Conservation (phyloP, 2,888 invertebrate species). For the Meghimatium bilineatum region DNA sequence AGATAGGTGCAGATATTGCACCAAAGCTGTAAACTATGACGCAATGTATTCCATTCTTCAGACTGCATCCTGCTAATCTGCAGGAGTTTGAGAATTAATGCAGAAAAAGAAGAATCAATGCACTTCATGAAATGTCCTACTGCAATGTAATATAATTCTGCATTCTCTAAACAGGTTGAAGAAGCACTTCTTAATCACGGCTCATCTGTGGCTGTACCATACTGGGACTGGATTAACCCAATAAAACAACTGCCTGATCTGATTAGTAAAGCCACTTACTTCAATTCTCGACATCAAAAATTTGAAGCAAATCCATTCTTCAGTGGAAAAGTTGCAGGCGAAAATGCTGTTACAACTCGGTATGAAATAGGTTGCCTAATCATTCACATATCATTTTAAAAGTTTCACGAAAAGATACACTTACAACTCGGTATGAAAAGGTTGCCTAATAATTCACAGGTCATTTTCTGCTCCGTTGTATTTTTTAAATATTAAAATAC, state of each 20-base stretch:
- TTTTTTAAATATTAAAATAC: too few relatives aligned
- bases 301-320: conserved; percentile 43
- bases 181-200: conserved; percentile 52
- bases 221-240: conserved; percentile 55
- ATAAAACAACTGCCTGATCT: conserved; percentile 48
- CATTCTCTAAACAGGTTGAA: conserved; percentile 48
- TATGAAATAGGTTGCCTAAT: not conserved
- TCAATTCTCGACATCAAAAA: conserved; percentile 51
- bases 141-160: not conserved
- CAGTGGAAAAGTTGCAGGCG: conserved; percentile 33
- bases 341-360: conserved; percentile 37
- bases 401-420: not conserved
- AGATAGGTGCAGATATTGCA: too few relatives aligned
- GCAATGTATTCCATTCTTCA: too few relatives aligned
- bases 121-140: not conserved
- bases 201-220: conserved; percentile 49
- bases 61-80: too few relatives aligned
- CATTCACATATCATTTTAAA: too few relatives aligned
- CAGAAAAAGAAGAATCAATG: too few relatives aligned
- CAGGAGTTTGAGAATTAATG: too few relatives aligned
- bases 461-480: too few relatives aligned
- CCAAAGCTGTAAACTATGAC: too few relatives aligned
- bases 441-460: too few relatives aligned
- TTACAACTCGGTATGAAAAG: not conserved
- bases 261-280: conserved; percentile 52